Evolutionary conservation across 1,140 invertebrate species (phyloP), one percentile per base, ranked within the genome.

Genomic region (Drosophila tani): DNA sequence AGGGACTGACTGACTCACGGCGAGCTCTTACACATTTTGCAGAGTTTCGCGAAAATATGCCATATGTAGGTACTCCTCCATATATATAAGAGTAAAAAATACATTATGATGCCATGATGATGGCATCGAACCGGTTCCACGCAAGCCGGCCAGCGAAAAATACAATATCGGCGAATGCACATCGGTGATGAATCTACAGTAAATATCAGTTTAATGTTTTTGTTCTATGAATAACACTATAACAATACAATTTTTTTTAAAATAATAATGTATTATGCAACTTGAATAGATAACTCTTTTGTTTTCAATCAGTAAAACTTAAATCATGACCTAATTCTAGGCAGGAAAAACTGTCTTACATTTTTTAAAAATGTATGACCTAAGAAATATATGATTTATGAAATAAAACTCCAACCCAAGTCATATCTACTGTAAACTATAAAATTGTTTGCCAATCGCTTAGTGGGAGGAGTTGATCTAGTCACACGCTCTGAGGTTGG

Each of bases 61-160:
- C 74, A 55, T 71, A 57, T 32, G 46, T 58, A 53, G 57, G 49
- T 74, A 71, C 41, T 51, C 32, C 41, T 56, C 29, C 38, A 41
- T 73, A 63, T 75, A 75, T 71, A 81, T 66, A 63, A 49, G 40
- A 46, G 76, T 67, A 81, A 68, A 70, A 65, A 60, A 67, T 81
- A 71, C 77, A 90, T 81, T 79, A 71, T 62, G 82, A 74, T 71
- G 75, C 58, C 59, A 71, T 81, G 73, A 87, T 84, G 84, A 88
- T 88, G 84, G 75, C 85, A 88, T 84, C 74, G 66, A 75, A 88
- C 84, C 84, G 85, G 84, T 87, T 88, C 32, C 57, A 14, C 32
- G 5, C 32, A 51, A 24, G 40, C 32, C 50, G 60, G 46, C 49
- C 47, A 46, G 51, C 60, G 55, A 55, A 70, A 69, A 69, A 56